Conservation (phyloP, 2,797 vertebrate species). For the Gymnothorax javanicus region DNA sequence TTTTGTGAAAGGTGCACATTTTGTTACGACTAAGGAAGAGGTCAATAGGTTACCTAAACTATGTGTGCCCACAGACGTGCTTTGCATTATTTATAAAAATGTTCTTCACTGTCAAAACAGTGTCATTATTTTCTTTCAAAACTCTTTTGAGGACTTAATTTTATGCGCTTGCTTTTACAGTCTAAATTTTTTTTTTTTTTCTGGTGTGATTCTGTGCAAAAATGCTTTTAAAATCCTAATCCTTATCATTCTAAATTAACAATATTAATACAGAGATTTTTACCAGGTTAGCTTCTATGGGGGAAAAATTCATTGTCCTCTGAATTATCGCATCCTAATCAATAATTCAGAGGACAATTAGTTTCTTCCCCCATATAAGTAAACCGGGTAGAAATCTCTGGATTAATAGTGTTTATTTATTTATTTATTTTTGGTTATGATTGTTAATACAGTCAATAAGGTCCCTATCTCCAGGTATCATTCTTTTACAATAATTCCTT, state of each 20-base stretch:
- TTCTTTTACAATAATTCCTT: conserved; percentile 19
- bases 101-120: not conserved
- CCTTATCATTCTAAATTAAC: no score
- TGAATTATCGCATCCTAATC: conserved; percentile 33
- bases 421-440: conserved; percentile 30
- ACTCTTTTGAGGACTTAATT: no score
- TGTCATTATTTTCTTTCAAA: not conserved
- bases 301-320: not conserved
- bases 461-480: conserved; percentile 8
- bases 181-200: no score
- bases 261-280: no score
- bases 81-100: not conserved
- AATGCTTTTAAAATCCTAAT: no score
- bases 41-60: not conserved
- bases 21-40: not conserved
- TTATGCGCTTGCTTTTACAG: no score
- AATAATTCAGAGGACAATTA: conserved; percentile 32
- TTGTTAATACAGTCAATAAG: conserved; percentile 28
- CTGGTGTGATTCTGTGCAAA: no score
- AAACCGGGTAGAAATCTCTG: conserved; percentile 20
- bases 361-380: not conserved
- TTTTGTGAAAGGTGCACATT: not conserved
- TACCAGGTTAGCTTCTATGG: no score
- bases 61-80: not conserved
- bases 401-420: conserved; percentile 21